phyloP scores from a whole-genome alignment of 2,888 invertebrate species.

The Caenorhabditis sp. region DNA sequence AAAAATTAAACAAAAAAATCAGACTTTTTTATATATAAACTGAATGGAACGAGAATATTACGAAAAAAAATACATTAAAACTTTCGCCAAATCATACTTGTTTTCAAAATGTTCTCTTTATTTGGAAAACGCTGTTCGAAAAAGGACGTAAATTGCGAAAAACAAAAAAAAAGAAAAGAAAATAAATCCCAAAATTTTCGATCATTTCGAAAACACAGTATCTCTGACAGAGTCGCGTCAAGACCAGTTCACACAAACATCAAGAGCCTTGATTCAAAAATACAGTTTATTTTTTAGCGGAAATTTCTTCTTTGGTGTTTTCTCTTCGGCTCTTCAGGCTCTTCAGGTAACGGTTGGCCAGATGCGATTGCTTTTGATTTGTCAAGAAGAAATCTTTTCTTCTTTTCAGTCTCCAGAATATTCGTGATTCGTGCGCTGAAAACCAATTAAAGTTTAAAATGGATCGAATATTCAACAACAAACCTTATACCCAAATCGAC shows the following conservation, averaged over 20 bases:
- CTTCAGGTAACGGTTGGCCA: constrained; percentile 27
- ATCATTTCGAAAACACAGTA: not conserved
- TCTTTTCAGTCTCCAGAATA: constrained; percentile 98
- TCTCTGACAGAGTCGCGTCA: not conserved
- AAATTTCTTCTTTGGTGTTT: constrained; percentile 12
- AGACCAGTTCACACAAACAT: not conserved
- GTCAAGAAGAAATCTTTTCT: constrained; percentile 87
- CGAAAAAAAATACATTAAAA: no score
- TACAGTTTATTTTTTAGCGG: not conserved
- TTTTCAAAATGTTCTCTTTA: no score
- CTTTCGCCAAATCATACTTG: no score
- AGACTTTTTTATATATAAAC: no score
- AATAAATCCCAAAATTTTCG: not conserved
- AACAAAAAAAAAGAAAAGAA: not conserved
- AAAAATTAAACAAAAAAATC: no score
- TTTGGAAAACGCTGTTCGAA: no score
- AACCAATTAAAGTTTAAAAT: no score
- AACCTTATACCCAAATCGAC: constrained; percentile 97
- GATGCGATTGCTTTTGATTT: constrained; percentile 39
- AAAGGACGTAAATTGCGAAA: not conserved
- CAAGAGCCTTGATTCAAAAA: not conserved
- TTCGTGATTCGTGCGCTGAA: constrained; percentile 90
- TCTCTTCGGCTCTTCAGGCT: constrained; percentile 23
- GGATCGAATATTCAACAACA: no score
- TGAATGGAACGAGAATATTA: no score